Conservation (phyloP, 1,140 invertebrate species). For the Brachystomella parvula region DNA sequence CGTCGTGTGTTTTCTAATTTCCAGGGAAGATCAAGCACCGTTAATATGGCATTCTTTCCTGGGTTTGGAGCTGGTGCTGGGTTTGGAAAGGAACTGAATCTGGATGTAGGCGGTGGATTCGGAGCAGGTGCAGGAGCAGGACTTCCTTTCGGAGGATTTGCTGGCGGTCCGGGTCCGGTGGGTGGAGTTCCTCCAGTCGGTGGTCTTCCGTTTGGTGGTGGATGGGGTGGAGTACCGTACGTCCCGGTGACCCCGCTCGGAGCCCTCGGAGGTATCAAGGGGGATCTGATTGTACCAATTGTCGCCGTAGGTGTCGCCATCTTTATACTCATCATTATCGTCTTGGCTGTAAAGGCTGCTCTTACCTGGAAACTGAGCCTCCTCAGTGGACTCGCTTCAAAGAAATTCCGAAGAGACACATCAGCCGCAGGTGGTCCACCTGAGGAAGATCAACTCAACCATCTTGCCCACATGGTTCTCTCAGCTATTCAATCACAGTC, state of each 20-base stretch:
- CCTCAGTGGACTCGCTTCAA: conserved; percentile 1
- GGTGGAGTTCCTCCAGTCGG: conserved; percentile 13
- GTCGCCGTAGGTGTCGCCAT: conserved; percentile 29
- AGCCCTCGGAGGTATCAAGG: conserved; percentile 28
- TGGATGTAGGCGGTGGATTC: not conserved
- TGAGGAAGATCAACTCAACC: conserved; percentile 7
- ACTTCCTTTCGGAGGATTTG: not conserved
- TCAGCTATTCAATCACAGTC: conserved; percentile 12
- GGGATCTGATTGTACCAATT: conserved; percentile 33
- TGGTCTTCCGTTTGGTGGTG: not conserved
- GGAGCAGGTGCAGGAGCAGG: not conserved
- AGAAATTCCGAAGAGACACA: not conserved
- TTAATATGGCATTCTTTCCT: not conserved
- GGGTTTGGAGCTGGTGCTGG: not conserved
- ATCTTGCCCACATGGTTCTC: conserved; percentile 8
- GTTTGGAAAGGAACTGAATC: not conserved
- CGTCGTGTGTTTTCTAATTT: too few relatives aligned
- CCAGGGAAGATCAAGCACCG: too few relatives aligned
- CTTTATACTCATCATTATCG: conserved; percentile 30
- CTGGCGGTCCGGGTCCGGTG: conserved; percentile 11
- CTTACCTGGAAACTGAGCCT: conserved; percentile 24
- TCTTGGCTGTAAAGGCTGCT: conserved; percentile 32
- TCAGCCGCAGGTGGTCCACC: not conserved
- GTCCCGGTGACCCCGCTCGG: conserved; percentile 34
- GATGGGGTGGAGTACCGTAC: conserved; percentile 17